Base-by-base conservation (phyloP, 2,113 vertebrate species). In the Sciurus niger region DNA sequence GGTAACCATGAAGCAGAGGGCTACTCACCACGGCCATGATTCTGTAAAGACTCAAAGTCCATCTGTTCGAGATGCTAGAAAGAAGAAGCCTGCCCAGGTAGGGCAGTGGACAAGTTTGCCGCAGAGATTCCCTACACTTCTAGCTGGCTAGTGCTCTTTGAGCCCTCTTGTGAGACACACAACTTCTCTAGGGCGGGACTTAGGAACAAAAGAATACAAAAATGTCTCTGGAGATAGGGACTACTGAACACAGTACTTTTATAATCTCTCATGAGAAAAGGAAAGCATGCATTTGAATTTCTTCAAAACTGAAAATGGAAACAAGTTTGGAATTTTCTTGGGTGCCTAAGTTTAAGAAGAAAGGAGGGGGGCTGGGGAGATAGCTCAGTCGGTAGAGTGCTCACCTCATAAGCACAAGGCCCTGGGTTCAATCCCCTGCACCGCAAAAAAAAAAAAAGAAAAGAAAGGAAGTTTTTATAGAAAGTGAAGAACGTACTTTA, bases 271-370 rank as follows among this genome's bases (percentile, higher is more conserved):
- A 0, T 46, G 22, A 80, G 30, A 72, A 90, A 87, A 58, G 24
- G 48, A 12, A 79, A 43, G 30, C n/a, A 48, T 51, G 7, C 60
- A 65, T 85, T 90, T 70, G 53, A 83, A 90, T 84, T 74, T 28
- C 30, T 84, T 89, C 58, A 89, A 30, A 92, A 74, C 72, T 79
- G 32, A 74, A 28, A 40, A 80, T 84, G 90, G 46, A 72, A 73
- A 79, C 1, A 83, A 78, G 83, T 89, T 86, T 77, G 53, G 8
- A 22, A 10, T 86, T 88, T 91, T 84, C 67, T 77, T 48, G 4
- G 24, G 11, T 28, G 17, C 48, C 46, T 74, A 43, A 78, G 11
- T 91, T 89, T 93, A 90, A 79, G 24, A 37, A 86, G 67, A 48
- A 77, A 85, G 55, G 48, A 63, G 70, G 90, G 40, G 40, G 40